Evolutionary conservation across 2,113 vertebrate species (phyloP).

Genomic region (Seriola dumerili): DNA sequence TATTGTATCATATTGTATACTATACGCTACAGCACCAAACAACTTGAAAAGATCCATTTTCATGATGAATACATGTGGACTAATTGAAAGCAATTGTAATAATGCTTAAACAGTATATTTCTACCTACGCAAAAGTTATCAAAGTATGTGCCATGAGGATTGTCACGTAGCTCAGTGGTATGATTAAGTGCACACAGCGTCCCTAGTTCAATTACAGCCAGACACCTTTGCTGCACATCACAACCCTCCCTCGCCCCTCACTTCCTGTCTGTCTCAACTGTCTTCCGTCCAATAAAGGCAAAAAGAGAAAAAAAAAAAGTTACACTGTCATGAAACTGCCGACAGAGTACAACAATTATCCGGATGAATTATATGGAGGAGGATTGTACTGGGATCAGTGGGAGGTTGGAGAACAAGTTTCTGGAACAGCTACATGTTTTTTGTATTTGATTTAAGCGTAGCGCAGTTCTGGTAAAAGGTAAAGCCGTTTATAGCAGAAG

Average conservation of each 20-base stretch:
- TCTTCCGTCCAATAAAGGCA: background rate
- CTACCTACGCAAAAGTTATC: too few species aligned
- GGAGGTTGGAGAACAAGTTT: constrained; percentile 7
- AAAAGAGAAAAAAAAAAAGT: background rate
- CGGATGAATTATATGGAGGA: constrained; percentile 35
- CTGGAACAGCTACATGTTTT: background rate
- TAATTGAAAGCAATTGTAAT: background rate
- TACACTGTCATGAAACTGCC: constrained; percentile 6
- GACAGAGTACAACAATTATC: background rate
- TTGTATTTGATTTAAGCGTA: constrained; percentile 29
- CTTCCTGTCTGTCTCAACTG: background rate
- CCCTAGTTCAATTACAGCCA: background rate
- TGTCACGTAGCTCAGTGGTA: too few species aligned
- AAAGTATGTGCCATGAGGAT: too few species aligned
- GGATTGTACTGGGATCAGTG: constrained; percentile 18
- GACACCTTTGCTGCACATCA: too few species aligned
- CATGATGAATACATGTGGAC: background rate
- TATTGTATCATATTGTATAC: too few species aligned
- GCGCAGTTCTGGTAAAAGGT: background rate
- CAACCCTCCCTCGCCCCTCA: too few species aligned
- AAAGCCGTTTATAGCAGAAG: constrained; percentile 21
- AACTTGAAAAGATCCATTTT: background rate
- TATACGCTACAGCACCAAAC: too few species aligned
- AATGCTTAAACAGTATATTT: background rate
- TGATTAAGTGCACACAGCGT: background rate